These are phyloP conservation scores for Agapornis roseicollis DNA, from an alignment of 2,113 vertebrate species.

Conservation along the genomic window DNA sequence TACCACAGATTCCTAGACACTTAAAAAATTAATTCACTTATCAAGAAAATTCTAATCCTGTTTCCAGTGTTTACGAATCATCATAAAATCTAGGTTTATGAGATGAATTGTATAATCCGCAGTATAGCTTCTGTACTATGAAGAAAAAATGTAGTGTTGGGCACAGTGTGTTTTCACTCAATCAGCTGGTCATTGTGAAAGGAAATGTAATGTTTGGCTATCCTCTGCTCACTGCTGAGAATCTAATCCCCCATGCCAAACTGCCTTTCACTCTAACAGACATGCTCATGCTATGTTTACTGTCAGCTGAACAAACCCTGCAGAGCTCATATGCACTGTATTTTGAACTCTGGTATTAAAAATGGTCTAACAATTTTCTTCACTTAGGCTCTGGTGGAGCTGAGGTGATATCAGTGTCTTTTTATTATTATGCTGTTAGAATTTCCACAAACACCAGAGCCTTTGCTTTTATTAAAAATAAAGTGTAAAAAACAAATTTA, in stretches of 20 bases:
- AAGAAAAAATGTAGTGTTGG: not conserved
- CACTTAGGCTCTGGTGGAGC: not conserved
- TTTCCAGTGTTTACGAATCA: conserved; percentile 34
- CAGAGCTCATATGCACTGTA: not conserved
- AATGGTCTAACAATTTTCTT: not conserved
- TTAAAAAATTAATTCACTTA: conserved; percentile 22
- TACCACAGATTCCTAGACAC: not conserved
- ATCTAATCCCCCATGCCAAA: not conserved
- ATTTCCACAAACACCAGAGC: not conserved
- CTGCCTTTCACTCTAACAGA: not conserved
- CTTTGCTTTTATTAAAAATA: not conserved
- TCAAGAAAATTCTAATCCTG: conserved; percentile 12
- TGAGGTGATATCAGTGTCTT: not conserved
- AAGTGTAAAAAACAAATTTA: not conserved
- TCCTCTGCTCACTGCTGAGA: not conserved
- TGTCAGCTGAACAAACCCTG: not conserved
- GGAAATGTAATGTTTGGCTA: not conserved
- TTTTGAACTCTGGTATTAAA: conserved; percentile 3
- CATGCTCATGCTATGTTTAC: not conserved
- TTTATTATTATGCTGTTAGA: not conserved
- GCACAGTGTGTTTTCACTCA: not conserved
- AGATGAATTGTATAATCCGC: not conserved
- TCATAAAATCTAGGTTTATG: conserved; percentile 16
- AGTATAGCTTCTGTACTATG: not conserved
- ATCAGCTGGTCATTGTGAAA: not conserved